Evolutionary conservation across 2,888 invertebrate species (phyloP).

Genomic region (Phorcus lineatus): DNA sequence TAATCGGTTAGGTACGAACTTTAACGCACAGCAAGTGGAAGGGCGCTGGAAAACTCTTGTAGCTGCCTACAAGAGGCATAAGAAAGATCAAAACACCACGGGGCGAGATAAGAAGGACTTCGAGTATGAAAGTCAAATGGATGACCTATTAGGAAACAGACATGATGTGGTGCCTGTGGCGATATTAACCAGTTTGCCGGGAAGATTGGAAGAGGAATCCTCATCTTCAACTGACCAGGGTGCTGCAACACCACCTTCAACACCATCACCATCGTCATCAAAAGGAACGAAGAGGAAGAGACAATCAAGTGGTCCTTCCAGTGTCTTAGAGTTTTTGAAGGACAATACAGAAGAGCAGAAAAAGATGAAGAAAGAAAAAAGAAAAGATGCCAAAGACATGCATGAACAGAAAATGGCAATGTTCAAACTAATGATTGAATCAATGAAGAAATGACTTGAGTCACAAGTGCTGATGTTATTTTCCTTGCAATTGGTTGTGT

Average conservation of each 20-base stretch:
- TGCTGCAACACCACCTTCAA: neutral
- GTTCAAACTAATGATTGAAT: neutral
- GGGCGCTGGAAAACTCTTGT: neutral
- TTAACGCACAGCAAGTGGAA: neutral
- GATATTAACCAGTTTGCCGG: neutral
- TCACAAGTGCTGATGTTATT: no score
- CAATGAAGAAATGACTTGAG: neutral
- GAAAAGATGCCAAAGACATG: neutral
- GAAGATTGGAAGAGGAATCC: neutral
- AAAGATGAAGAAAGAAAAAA: neutral
- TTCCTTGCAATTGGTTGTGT: no score
- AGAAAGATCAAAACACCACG: neutral
- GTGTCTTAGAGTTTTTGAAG: neutral
- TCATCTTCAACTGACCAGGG: neutral
- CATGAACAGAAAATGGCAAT: neutral
- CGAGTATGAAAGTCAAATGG: neutral
- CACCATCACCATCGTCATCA: conserved; percentile 17
- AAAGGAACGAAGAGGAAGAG: neutral
- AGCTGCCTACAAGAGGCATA: conserved; percentile 7
- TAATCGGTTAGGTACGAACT: neutral
- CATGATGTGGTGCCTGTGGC: neutral
- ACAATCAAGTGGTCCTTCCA: neutral
- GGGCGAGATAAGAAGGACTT: neutral
- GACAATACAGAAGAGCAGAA: neutral
- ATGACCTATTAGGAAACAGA: neutral